These are phyloP conservation scores for Setophaga coronata DNA, from an alignment of 2,113 vertebrate genomes.

Conservation along the genomic window DNA sequence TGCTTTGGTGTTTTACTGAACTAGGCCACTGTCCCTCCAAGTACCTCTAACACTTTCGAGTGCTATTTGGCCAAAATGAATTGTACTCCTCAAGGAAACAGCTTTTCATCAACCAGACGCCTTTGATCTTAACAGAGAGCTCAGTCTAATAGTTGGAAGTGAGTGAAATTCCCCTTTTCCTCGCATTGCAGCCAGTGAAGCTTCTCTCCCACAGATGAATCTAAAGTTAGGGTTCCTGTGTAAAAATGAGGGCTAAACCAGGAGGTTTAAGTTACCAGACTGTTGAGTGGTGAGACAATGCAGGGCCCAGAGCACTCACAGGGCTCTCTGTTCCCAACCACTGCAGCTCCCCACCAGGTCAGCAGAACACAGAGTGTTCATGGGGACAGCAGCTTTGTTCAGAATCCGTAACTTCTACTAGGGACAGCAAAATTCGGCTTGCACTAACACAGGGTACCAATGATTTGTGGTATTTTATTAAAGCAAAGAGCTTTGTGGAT, in stretches of 20 bases:
- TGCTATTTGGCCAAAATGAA: neutral
- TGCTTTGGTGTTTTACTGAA: neutral
- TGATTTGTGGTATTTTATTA: neutral
- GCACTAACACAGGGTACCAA: neutral
- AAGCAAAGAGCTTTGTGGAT: neutral
- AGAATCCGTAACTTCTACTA: neutral
- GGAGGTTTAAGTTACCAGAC: neutral
- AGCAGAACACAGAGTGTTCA: accelerated
- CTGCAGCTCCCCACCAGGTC: neutral
- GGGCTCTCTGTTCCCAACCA: neutral
- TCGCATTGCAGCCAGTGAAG: neutral
- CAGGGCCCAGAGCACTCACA: neutral
- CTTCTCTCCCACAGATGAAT: neutral
- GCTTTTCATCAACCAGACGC: neutral
- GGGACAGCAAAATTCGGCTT: neutral
- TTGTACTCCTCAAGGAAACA: neutral
- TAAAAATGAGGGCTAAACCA: neutral
- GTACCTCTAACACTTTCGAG: neutral
- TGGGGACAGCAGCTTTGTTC: neutral
- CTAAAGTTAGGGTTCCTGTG: neutral
- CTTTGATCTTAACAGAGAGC: neutral
- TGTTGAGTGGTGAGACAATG: neutral
- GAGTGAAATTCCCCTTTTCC: neutral
- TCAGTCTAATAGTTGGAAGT: neutral
- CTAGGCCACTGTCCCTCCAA: neutral